A percentile compares a stretch with the other conserved stretches of the same genome.
Evolutionary conservation across 2,113 vertebrate genomes (phyloP).

Genomic region (Proteles cristata): DNA sequence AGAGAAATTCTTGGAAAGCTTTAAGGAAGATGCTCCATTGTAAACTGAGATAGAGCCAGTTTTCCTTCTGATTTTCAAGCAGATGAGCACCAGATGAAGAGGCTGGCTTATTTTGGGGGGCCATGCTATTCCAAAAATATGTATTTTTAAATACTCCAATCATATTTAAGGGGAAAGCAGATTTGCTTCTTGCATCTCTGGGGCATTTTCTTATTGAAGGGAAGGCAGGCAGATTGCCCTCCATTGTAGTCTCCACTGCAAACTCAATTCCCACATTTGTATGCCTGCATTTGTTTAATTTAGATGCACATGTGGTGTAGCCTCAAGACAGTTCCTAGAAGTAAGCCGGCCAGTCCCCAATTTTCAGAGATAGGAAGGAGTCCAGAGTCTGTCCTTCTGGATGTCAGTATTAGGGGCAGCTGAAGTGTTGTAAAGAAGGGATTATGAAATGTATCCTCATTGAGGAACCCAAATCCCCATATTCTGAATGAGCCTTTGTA

Average conservation of each 20-base stretch:
- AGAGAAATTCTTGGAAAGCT: constrained; percentile 71
- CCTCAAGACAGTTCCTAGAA: background rate
- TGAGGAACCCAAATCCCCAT: background rate
- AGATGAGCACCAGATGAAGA: constrained; percentile 77
- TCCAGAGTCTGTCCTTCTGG: background rate
- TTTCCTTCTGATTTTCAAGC: constrained; percentile 55
- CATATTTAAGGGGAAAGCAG: constrained; percentile 43
- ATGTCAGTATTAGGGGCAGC: background rate
- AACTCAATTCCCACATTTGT: background rate
- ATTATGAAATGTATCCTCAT: background rate
- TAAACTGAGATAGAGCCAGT: constrained; percentile 62
- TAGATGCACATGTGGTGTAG: background rate
- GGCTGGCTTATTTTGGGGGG: constrained; percentile 28
- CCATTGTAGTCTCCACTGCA: background rate
- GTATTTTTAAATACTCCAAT: constrained; percentile 57
- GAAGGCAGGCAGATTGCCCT: background rate
- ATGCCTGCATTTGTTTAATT: background rate
- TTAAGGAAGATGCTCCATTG: constrained; percentile 60
- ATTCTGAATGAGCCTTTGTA: background rate
- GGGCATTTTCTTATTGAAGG: constrained; percentile 49
- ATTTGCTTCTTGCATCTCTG: background rate
- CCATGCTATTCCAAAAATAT: constrained; percentile 41
- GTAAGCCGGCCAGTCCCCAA: background rate
- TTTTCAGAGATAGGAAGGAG: background rate
- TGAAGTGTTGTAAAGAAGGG: background rate